Evolutionary conservation across 1,140 invertebrate genomes (phyloP), one percentile per base, ranked within the genome.

Genomic region (Drosophila auraria): DNA sequence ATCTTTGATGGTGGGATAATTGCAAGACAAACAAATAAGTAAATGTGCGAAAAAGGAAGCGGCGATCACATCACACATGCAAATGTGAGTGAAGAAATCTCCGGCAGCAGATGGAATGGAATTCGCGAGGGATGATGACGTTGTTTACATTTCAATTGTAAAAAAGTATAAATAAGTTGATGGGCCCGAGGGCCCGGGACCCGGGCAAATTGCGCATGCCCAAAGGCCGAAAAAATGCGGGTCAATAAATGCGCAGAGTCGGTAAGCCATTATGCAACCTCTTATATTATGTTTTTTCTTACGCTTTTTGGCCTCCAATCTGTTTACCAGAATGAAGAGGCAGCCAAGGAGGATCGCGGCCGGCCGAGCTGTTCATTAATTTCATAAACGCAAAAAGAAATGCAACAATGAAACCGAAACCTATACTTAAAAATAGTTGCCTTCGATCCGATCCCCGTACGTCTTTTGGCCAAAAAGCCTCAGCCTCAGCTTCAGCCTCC

Each of bases 381-480:
- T 89, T 89, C 82, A 89, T 89, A 90, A 91, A 83, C 87, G 87
- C 79, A 82, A 70, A 87, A 80, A 91, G 86, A 89, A 89, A 89
- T 90, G 86, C 86, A 86, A 90, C 86, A 91, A 87, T 90, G 86
- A 90, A 90, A 87, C 87, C 79, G 87, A 90, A 90, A 90, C 86
- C 87, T 81, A 90, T 90, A 90, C 86, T 90, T 90, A 90, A 90
- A 90, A 91, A 82, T 90, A 89, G 81, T 76, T 80, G 71, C 57
- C 57, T 61, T 47, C 59, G 20, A 36, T 47, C 23, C 20, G 14
- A 45, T 20, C 40, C 30, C 23, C 51, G 14, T 15, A 23, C 61
- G 49, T 60, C 59, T 56, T 56, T 56, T 56, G 54, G 20, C 23
- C 57, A 51, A 20, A 65, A 45, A 9, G 15, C 53, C 30, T 33